Evolutionary conservation across 1,140 invertebrate genomes (phyloP).

Genomic region (Listronotus oregonensis): DNA sequence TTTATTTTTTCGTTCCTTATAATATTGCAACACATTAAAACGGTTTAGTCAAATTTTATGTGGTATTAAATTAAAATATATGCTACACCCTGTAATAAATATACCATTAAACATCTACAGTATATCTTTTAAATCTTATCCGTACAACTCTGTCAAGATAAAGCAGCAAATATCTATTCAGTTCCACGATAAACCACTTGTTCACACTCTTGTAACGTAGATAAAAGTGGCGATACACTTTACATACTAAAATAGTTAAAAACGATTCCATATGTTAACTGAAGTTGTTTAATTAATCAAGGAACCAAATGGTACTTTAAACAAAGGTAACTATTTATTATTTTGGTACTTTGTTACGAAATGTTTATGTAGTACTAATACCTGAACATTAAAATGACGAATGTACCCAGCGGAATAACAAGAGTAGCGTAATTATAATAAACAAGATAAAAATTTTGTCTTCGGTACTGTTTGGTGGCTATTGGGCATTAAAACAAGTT

Average conservation of each 20-base stretch:
- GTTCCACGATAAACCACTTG: constrained; percentile 28
- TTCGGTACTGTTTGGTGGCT: no score
- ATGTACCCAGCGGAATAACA: constrained; percentile 18
- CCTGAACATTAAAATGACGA: constrained; percentile 25
- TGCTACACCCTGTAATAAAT: no score
- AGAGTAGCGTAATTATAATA: constrained; percentile 21
- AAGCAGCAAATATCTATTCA: constrained; percentile 35
- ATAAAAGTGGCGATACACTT: constrained; percentile 34
- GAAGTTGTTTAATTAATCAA: constrained; percentile 29
- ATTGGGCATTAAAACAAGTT: no score
- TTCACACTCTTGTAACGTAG: constrained; percentile 30
- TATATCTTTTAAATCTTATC: constrained; percentile 22
- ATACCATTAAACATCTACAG: no score
- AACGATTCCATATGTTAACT: constrained; percentile 2
- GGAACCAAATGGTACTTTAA: constrained; percentile 15
- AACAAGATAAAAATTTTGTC: no score
- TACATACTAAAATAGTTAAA: constrained; percentile 30
- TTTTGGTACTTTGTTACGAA: constrained; percentile 18
- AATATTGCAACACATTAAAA: no score
- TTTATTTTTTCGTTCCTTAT: no score
- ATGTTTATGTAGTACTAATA: constrained; percentile 16
- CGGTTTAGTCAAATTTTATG: no score
- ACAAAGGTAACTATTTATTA: constrained; percentile 31
- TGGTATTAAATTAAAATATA: no score
- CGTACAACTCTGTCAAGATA: constrained; percentile 24